These are phyloP conservation scores for Schizaphis graminum DNA, from an alignment of 2,888 invertebrate genomes.

Conservation along the genomic window DNA sequence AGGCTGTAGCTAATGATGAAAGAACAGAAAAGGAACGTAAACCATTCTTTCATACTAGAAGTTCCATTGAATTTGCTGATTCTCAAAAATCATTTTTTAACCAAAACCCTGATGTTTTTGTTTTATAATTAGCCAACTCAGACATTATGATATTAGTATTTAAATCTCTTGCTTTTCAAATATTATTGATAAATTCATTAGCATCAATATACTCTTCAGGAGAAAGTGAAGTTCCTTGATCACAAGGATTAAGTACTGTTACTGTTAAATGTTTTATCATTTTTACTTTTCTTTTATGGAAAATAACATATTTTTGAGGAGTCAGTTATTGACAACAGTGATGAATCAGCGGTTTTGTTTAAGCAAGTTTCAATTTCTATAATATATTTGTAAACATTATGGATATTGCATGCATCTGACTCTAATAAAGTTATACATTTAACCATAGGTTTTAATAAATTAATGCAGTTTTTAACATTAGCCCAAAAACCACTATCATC, in stretches of 20 bases:
- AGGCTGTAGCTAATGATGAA: background rate
- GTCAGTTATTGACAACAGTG: background rate
- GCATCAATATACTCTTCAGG: background rate
- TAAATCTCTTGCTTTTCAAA: background rate
- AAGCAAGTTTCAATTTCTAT: constrained; percentile 15
- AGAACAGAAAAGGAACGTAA: background rate
- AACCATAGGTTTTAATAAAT: background rate
- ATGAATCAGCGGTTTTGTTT: background rate
- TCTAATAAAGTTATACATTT: background rate
- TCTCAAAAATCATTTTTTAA: background rate
- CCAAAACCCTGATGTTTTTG: background rate
- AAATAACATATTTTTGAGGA: background rate
- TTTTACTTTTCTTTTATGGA: background rate
- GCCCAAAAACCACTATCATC: constrained; percentile 23
- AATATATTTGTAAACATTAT: background rate
- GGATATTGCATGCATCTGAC: constrained; percentile 19
- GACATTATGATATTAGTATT: background rate
- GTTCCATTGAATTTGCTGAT: background rate
- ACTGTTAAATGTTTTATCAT: constrained; percentile 20
- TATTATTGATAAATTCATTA: background rate
- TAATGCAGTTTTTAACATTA: background rate
- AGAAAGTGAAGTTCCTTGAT: constrained; percentile 26
- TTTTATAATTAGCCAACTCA: background rate
- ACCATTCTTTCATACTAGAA: background rate
- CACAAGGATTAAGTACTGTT: constrained; percentile 11